phyloP scores from a whole-genome alignment of 2,888 invertebrate species.

The Argyresthia albistria region DNA sequence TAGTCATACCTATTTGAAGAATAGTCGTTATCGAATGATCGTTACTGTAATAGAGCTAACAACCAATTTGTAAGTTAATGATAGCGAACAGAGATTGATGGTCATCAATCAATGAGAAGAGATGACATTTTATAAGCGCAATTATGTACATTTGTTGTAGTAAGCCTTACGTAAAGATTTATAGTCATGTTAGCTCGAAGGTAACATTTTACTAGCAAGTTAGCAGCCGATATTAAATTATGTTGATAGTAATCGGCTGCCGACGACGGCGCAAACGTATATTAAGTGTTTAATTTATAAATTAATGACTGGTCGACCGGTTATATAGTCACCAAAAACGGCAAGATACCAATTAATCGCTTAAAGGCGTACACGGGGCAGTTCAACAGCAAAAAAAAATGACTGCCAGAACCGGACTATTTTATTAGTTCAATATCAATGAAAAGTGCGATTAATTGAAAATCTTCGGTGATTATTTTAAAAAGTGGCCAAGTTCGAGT shows the following conservation, averaged over 20 bases:
- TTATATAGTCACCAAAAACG: not conserved
- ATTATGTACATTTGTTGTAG: not conserved
- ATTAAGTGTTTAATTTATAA: constrained; percentile 45
- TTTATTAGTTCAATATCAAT: not conserved
- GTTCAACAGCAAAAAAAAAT: not conserved
- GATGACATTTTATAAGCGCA: not conserved
- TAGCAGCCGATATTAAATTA: constrained; percentile 1
- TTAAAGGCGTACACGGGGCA: not conserved
- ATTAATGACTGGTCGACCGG: constrained; percentile 22
- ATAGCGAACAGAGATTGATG: not conserved
- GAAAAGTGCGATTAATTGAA: not conserved
- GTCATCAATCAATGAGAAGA: not conserved
- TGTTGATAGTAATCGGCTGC: constrained; percentile 18
- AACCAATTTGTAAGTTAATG: not conserved
- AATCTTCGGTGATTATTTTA: too few species aligned
- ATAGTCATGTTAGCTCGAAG: not conserved
- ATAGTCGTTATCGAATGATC: not conserved
- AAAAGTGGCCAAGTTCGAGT: too few species aligned
- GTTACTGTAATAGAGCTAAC: not conserved
- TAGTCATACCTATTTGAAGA: not conserved
- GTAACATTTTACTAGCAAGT: not conserved
- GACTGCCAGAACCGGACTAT: too few species aligned
- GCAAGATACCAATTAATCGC: not conserved
- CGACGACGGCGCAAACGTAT: constrained; percentile 28
- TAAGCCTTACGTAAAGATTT: not conserved